Evolutionary conservation across 1,140 invertebrate genomes (phyloP), one percentile per base, ranked within the genome.

Genomic region (Heliconius himera): DNA sequence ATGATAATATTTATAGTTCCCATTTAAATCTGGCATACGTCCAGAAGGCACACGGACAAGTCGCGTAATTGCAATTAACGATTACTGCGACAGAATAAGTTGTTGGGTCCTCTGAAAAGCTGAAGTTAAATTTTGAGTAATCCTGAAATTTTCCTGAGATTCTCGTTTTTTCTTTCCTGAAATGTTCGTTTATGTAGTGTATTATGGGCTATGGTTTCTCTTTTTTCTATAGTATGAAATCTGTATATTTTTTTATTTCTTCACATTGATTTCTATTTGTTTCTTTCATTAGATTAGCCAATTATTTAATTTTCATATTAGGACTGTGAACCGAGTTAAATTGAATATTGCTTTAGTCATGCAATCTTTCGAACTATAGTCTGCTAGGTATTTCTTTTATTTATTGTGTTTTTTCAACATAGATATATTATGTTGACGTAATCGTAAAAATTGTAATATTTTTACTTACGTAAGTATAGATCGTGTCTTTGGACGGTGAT

Each of bases 1-100:
- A 51, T 51, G 49, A 51, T 51, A 51, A 51, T 51, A 75, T 74
- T 75, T 74, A 74, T 71, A 79, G 78, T 74, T 70, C 73, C 71
- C 70, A 79, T 41, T 79, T 74, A 79, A 79, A 71, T 60, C 56
- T 80, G 79, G 79, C 49, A 51, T 51, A 73, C 60, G 49, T 74
- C 79, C 79, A 80, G 74, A 74, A 80, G 60, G 60, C 41, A 56
- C 49, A 72, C 51, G 51, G 71, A 56, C 79, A 72, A 76, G 70
- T 80, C 74, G 79, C 74, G 54, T 80, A 80, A 80, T 80, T 76
- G 71, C 74, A 76, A 76, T 80, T 80, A 80, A 80, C 73, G 60
- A 79, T 74, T 75, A 79, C 51, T 70, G 78, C 46, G 70, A 70
- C 78, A 49, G 66, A 75, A 71, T 8, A 74, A 79, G 54, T 54